Evolutionary conservation across 92 coral and sea anemone species (phyloP), one percentile per base, ranked within the genome.

Genomic region (Umimayanthus kanabou): DNA sequence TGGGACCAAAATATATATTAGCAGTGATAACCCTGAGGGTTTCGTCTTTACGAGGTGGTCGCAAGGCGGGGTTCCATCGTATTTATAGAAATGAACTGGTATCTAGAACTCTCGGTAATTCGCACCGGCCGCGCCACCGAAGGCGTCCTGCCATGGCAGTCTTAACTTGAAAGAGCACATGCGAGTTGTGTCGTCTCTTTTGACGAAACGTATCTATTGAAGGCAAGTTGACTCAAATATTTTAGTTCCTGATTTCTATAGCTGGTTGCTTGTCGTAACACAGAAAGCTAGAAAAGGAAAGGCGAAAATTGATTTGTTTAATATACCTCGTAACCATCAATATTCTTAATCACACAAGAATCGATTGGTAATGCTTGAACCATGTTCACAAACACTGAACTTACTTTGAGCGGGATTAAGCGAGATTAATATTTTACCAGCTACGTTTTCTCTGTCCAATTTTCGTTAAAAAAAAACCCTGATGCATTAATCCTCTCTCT

Each of bases 81-180:
- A 75, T 75, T 33, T 73, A 29, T 73, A 73, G 78, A 73, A 73
- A 73, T 73, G 76, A 33, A 71, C 76, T 26, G 76, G 76, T 26
- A 9, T 29, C 42, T 61, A 61, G 22, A 61, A 57, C 66, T 57
- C 66, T 57, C 6, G 6, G 66, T 57, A 57, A 57, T 16, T 15
- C n/a, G 3, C 2, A 57, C 7, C 7, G 15, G 69, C 8, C 4
- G 26, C 69, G 69, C 58, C 33, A 67, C 33, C 23, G 73, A 47
- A 42, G 5, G 0, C 45, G 5, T n/a, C 29, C 73, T 23, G 29
- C 28, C 1, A 11, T 70, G 33, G 13, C 16, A 7, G 74, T 26
- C 37, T n/a, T 4, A 25, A 20, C 76, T 71, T 8, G 29, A 33
- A 70, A 71, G 76, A 71, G 2, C 76, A 26, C 18, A 28, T 10